phyloP scores from a whole-genome alignment of 2,797 vertebrate species.

The Micromesistius poutassou region DNA sequence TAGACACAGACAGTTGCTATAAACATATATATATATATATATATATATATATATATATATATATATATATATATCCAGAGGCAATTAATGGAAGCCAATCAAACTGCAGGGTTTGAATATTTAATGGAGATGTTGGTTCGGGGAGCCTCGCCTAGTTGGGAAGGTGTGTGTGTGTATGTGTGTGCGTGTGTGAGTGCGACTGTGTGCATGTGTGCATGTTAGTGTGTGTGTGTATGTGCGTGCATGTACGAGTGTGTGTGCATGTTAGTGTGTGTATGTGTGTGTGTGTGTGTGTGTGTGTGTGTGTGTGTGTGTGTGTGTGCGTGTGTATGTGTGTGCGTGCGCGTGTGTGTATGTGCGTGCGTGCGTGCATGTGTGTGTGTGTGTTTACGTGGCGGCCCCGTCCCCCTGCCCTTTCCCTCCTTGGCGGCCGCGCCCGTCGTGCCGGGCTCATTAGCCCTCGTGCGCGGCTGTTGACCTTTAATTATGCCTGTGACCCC shows the following conservation, averaged over 20 bases:
- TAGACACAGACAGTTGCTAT: neutral
- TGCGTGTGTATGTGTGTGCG: too few species aligned
- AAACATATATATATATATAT: neutral
- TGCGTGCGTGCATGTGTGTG: neutral
- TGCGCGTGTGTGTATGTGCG: slow-evolving; percentile 25
- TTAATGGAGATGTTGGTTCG: slow-evolving; percentile 21
- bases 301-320: too few species aligned
- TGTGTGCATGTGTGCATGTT: too few species aligned
- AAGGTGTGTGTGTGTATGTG: neutral
- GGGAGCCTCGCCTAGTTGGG: slow-evolving; percentile 18
- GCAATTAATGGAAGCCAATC: slow-evolving; percentile 8
- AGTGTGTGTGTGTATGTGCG: too few species aligned
- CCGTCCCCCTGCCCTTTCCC: slow-evolving; percentile 47
- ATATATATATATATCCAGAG: neutral
- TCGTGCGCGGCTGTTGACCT: slow-evolving; percentile 72
- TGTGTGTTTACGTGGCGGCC: slow-evolving; percentile 35
- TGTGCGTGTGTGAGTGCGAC: too few species aligned
- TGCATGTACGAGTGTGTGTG: too few species aligned
- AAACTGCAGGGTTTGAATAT: slow-evolving; percentile 29
- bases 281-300: too few species aligned
- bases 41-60: neutral
- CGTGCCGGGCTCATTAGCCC: slow-evolving; percentile 69
- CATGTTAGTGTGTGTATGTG: too few species aligned
- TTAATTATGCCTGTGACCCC: slow-evolving; percentile 78
- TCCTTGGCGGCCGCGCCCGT: slow-evolving; percentile 48